Evolutionary conservation across 2,113 vertebrate genomes (phyloP).

Genomic region (Amblyopsis rosae): DNA sequence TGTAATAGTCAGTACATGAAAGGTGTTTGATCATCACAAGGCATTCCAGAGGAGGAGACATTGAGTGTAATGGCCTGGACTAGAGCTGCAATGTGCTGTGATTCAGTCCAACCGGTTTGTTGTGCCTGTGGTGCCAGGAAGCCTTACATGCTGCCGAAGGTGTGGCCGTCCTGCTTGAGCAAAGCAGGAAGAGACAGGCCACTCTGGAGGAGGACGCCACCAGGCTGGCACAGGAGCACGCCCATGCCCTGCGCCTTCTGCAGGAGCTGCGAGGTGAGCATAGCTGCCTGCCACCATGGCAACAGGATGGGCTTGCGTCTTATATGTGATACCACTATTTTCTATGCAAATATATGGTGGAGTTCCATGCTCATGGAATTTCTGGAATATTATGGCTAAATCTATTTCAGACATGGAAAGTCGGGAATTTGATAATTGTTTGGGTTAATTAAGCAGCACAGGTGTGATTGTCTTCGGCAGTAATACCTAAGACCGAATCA

Average conservation of each 20-base stretch:
- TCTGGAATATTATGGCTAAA: too few species aligned
- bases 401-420: too few species aligned
- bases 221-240: constrained; percentile 68
- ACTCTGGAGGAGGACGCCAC: constrained; percentile 74
- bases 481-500: too few species aligned
- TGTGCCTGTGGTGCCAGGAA: constrained; percentile 59
- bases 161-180: constrained; percentile 68
- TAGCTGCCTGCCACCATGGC: neutral
- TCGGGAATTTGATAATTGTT: too few species aligned
- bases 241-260: constrained; percentile 66
- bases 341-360: too few species aligned
- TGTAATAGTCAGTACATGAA: too few species aligned
- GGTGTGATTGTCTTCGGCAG: too few species aligned
- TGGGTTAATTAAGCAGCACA: too few species aligned
- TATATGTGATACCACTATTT: too few species aligned
- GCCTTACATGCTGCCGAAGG: constrained; percentile 63
- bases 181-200: constrained; percentile 70
- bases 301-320: neutral
- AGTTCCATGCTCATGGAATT: too few species aligned
- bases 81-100: constrained; percentile 3
- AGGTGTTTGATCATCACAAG: too few species aligned
- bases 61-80: neutral
- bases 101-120: neutral
- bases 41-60: neutral
- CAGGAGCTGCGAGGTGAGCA: constrained; percentile 76